These are phyloP conservation scores for Formica exsecta DNA, from an alignment of 1,140 invertebrate species.

Conservation along the genomic window DNA sequence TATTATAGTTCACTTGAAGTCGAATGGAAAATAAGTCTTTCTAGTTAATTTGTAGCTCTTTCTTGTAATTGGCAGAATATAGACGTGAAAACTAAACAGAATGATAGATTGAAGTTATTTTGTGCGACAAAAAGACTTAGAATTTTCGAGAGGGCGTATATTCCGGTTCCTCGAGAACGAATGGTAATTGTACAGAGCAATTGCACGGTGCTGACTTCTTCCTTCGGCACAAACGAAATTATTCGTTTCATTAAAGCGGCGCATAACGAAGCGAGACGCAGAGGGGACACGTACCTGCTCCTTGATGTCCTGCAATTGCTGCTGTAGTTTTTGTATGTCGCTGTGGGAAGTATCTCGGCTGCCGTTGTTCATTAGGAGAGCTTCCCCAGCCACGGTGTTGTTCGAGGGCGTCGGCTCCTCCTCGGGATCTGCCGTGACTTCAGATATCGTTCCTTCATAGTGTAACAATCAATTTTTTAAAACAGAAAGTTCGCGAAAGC, in stretches of 20 bases:
- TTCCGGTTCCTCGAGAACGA: slow-evolving; percentile 18
- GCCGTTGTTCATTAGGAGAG: slow-evolving; percentile 94
- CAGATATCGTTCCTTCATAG: slow-evolving; percentile 85
- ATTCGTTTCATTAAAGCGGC: slow-evolving; percentile 60
- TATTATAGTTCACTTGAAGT: neutral
- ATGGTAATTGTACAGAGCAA: slow-evolving; percentile 40
- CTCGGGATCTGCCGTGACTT: slow-evolving; percentile 86
- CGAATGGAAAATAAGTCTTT: neutral
- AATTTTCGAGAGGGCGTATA: slow-evolving; percentile 29
- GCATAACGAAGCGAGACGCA: slow-evolving; percentile 53
- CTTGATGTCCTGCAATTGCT: slow-evolving; percentile 98
- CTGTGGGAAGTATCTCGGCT: slow-evolving; percentile 90
- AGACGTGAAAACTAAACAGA: neutral
- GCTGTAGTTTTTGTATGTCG: slow-evolving; percentile 97
- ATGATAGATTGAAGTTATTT: slow-evolving; percentile 10
- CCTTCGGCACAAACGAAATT: slow-evolving; percentile 56
- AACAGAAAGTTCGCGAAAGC: neutral
- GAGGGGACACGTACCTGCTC: slow-evolving; percentile 91
- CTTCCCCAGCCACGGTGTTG: slow-evolving; percentile 80
- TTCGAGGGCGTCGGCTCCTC: slow-evolving; percentile 82
- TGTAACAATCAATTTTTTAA: slow-evolving; percentile 1
- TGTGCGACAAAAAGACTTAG: neutral
- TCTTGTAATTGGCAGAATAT: neutral
- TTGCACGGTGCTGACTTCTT: slow-evolving; percentile 39
- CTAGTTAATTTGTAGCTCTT: neutral